Conservation (phyloP, 1,140 invertebrate species). For the Bombus sylvicola region DNA sequence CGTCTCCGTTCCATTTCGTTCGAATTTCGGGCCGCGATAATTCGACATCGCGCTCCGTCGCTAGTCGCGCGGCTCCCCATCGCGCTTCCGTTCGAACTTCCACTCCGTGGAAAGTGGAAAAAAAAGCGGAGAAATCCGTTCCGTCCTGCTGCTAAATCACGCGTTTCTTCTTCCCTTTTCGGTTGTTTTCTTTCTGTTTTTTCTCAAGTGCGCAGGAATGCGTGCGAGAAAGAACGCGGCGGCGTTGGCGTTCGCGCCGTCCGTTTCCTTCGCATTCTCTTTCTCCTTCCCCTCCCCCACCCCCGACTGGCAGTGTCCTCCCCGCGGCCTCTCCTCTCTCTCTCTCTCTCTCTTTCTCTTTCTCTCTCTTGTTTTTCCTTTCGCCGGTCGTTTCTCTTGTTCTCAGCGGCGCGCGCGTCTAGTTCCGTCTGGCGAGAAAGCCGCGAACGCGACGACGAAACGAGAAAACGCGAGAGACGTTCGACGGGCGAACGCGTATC, state of each 20-base stretch:
- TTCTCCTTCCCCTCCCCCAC: background rate
- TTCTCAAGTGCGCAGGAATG: conserved; percentile 66
- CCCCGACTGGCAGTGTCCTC: no score
- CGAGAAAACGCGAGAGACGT: background rate
- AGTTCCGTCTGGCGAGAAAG: conserved; percentile 4
- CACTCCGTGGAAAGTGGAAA: no score
- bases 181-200: background rate
- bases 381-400: background rate
- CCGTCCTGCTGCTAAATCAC: no score
- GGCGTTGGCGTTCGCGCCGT: conserved; percentile 51
- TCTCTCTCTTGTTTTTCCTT: background rate
- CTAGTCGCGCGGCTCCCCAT: no score
- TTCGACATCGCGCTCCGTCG: no score
- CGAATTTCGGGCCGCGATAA: no score
- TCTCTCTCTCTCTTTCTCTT: background rate
- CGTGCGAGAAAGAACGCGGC: conserved; percentile 58
- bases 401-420: background rate
- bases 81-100: background rate
- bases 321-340: background rate
- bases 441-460: background rate
- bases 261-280: conserved; percentile 28
- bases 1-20: no score
- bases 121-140: no score
- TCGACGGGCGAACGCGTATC: background rate
- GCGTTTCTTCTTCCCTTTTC: background rate